Evolutionary conservation across 2,888 invertebrate species (phyloP).

Genomic region (Athripsodes cinereus): DNA sequence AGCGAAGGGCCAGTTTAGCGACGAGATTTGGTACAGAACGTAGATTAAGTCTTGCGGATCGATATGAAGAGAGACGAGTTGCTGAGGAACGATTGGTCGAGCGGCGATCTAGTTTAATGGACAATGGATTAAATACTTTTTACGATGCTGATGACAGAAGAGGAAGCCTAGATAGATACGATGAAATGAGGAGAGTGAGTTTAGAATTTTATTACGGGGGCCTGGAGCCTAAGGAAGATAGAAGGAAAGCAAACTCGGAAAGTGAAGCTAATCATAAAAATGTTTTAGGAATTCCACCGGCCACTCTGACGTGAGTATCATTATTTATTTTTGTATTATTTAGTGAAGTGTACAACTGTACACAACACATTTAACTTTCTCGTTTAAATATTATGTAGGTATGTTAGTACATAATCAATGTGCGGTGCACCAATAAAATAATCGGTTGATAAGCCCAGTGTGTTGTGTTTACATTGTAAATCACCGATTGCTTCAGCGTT

Average conservation of each 20-base stretch:
- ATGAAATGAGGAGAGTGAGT: conserved; percentile 14
- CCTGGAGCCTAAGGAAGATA: conserved; percentile 7
- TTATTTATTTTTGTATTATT: too few species aligned
- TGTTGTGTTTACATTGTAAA: too few species aligned
- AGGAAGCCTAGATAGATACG: conserved; percentile 17
- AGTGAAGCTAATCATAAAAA: conserved; percentile 6
- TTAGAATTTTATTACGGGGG: conserved; percentile 16
- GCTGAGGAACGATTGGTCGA: conserved; percentile 54
- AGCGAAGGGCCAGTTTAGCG: conserved; percentile 14
- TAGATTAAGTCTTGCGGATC: conserved; percentile 20
- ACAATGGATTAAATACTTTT: conserved; percentile 14
- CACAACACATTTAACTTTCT: too few species aligned
- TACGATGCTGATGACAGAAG: conserved; percentile 18
- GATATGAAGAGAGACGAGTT: conserved; percentile 31
- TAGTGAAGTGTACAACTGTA: too few species aligned
- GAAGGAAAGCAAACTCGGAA: conserved; percentile 10
- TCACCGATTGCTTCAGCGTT: too few species aligned
- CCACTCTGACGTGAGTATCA: conserved; percentile 24
- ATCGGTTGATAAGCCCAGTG: too few species aligned
- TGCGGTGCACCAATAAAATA: too few species aligned
- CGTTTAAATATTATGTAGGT: too few species aligned
- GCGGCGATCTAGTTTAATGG: conserved; percentile 35
- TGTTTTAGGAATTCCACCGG: conserved; percentile 15
- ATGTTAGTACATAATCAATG: too few species aligned
- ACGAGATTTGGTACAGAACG: conserved; percentile 31